Percentiles rank a stretch among this genome's conserved stretches.
These are phyloP conservation scores for Lepas anatifera DNA, from an alignment of 2,888 invertebrate genomes.

Conservation along the genomic window DNA sequence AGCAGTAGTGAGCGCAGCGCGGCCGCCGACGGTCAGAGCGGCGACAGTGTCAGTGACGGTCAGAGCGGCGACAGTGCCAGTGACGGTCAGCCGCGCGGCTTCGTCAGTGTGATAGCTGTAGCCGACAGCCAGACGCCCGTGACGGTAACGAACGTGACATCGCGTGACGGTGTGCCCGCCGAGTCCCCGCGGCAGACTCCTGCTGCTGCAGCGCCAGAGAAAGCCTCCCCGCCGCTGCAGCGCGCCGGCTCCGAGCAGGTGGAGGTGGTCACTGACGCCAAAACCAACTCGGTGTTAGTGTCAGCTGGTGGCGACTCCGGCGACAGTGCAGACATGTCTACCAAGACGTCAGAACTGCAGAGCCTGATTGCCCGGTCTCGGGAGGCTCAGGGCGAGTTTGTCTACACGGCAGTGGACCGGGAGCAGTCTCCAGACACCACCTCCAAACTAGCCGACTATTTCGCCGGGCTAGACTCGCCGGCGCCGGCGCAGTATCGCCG, in stretches of 20 bases:
- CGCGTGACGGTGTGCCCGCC: neutral
- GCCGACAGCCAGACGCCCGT: neutral
- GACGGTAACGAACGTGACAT: neutral
- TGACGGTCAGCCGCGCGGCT: neutral
- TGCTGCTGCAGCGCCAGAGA: neutral
- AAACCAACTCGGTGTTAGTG: constrained; percentile 3
- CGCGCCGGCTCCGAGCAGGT: neutral
- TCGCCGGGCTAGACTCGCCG: neutral
- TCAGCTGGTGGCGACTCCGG: too few relatives aligned
- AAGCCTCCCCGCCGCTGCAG: neutral
- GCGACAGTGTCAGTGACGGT: neutral
- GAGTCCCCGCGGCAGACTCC: neutral
- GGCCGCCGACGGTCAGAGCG: neutral
- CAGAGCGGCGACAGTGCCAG: neutral
- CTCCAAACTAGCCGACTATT: neutral
- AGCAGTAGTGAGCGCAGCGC: neutral
- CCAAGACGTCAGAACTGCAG: neutral
- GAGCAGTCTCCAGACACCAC: neutral
- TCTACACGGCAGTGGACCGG: neutral
- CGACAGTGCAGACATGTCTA: neutral
- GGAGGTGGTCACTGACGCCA: constrained; percentile 6
- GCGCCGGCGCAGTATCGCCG: neutral
- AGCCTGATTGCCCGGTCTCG: neutral
- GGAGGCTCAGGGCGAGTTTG: neutral
- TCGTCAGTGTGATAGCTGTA: neutral